Conservation (phyloP, 2,113 vertebrate species). For the Heloderma charlesbogerti region DNA sequence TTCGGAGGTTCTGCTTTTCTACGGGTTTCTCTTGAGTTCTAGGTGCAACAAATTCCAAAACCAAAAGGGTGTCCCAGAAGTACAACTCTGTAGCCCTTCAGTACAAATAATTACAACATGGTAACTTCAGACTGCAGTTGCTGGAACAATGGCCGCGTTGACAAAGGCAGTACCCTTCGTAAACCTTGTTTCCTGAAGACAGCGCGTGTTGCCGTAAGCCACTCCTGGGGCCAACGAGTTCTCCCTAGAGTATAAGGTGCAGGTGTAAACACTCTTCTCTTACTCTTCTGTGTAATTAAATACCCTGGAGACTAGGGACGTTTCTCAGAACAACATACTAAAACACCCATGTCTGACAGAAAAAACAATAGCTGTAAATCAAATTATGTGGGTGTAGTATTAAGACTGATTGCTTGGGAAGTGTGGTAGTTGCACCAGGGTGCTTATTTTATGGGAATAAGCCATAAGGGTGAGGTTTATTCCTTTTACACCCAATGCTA, state of each 20-base stretch:
- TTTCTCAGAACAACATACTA: not conserved
- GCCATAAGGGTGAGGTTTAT: not conserved
- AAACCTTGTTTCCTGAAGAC: not conserved
- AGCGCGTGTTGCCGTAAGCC: not conserved
- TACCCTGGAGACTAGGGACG: not conserved
- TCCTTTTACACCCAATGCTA: not conserved
- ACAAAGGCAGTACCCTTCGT: not conserved
- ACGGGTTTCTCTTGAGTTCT: not conserved
- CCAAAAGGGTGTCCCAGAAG: not conserved
- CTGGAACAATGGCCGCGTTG: not conserved
- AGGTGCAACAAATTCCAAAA: not conserved
- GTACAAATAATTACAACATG: not conserved
- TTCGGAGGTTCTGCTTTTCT: not conserved
- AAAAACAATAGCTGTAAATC: too few species aligned
- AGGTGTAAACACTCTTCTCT: not conserved
- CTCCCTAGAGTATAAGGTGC: not conserved
- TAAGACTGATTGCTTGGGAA: not conserved
- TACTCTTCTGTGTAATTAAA: not conserved
- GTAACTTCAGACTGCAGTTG: not conserved
- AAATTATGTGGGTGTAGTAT: not conserved
- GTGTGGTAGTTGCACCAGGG: too few species aligned
- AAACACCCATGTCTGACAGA: not conserved
- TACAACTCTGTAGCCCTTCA: not conserved
- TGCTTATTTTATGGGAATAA: not conserved
- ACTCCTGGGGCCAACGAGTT: not conserved